Evolutionary conservation across 1,140 invertebrate species (phyloP).

Genomic region (Portunus trituberculatus): DNA sequence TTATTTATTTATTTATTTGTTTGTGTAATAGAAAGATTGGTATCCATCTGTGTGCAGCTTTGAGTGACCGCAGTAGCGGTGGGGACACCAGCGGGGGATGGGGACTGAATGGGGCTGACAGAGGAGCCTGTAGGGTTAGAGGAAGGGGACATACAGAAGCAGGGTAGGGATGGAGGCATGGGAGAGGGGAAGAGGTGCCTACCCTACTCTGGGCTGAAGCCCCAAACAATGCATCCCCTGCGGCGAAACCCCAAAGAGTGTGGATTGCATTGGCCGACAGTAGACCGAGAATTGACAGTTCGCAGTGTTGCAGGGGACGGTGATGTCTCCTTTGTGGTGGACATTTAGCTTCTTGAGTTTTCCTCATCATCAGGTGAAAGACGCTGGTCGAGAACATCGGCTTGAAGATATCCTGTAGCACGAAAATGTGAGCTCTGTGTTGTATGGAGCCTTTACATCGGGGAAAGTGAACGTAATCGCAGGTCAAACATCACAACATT

Average conservation of each 20-base stretch:
- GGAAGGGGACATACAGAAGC: background rate
- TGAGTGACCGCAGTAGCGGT: background rate
- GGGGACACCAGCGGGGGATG: background rate
- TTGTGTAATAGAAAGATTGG: background rate
- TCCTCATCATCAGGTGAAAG: background rate
- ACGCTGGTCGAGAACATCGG: background rate
- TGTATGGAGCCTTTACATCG: background rate
- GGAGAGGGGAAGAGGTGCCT: constrained; percentile 4
- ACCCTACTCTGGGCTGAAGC: constrained; percentile 60
- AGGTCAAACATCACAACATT: background rate
- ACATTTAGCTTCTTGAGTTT: background rate
- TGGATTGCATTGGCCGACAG: constrained; percentile 70
- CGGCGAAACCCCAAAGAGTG: constrained; percentile 65
- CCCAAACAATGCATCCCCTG: constrained; percentile 67
- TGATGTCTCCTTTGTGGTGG: constrained; percentile 57
- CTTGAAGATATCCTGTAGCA: background rate
- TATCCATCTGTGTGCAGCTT: background rate
- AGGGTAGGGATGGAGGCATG: background rate
- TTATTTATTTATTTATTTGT: background rate
- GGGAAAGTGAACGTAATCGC: background rate
- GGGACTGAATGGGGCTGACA: background rate
- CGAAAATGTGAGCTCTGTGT: background rate
- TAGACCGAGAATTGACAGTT: constrained; percentile 62
- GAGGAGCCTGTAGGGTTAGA: background rate
- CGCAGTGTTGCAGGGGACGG: constrained; percentile 45